Conservation (phyloP, 2,888 invertebrate species). For the Helleia helle region DNA sequence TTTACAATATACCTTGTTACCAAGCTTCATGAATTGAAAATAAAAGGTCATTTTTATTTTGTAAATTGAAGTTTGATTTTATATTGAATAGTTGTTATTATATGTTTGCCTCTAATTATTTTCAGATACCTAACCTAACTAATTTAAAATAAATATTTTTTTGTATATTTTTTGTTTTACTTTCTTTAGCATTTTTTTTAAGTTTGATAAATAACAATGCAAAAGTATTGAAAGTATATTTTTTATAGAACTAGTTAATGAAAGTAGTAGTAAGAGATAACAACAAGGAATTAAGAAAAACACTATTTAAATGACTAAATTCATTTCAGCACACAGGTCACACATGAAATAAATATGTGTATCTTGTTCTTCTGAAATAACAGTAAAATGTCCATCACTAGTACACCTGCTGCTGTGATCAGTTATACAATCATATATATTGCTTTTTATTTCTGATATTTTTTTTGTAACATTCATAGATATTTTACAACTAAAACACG, state of each 20-base stretch:
- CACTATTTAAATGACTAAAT: slow-evolving; percentile 30
- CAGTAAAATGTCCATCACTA: slow-evolving; percentile 39
- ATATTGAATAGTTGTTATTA: slow-evolving; percentile 10
- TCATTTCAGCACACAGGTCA: slow-evolving; percentile 50
- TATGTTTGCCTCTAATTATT: slow-evolving; percentile 13
- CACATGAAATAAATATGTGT: slow-evolving; percentile 55
- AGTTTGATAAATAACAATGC: neutral
- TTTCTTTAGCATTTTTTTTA: neutral
- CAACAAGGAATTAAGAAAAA: neutral
- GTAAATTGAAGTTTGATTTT: slow-evolving; percentile 49
- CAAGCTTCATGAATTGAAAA: slow-evolving; percentile 69
- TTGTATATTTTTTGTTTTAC: neutral
- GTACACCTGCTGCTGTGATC: slow-evolving; percentile 39
- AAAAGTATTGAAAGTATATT: neutral
- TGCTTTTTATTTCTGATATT: slow-evolving; percentile 36
- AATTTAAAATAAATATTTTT: slow-evolving; percentile 17
- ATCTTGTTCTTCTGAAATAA: slow-evolving; percentile 40
- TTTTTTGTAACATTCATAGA: slow-evolving; percentile 36
- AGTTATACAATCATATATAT: slow-evolving; percentile 37
- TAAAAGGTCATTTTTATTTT: slow-evolving; percentile 74
- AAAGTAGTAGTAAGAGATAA: slow-evolving; percentile 1
- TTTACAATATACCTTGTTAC: slow-evolving; percentile 71
- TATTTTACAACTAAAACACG: slow-evolving; percentile 48
- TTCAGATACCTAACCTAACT: slow-evolving; percentile 15
- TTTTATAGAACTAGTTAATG: neutral